Evolutionary conservation across 2,888 invertebrate genomes (phyloP).

Genomic region (Acrobasis consociella): DNA sequence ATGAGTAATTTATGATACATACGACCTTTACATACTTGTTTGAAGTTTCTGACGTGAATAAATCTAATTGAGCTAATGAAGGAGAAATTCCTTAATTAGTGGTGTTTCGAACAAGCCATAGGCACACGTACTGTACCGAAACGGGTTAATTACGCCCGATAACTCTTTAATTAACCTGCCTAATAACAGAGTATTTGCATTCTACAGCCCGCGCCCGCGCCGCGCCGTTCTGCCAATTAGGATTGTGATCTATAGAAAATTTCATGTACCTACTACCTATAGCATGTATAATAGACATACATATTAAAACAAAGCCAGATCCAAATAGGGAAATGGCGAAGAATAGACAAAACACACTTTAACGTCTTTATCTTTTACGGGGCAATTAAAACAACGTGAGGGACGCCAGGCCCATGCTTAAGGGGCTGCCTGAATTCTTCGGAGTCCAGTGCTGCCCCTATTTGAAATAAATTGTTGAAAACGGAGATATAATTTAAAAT

Average conservation of each 20-base stretch:
- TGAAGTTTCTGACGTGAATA: slow-evolving; percentile 60
- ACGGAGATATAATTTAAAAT: too few species aligned
- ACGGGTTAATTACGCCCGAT: slow-evolving; percentile 77
- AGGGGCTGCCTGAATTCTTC: too few species aligned
- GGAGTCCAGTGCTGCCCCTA: too few species aligned
- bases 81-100: slow-evolving; percentile 80
- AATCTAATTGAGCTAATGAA: slow-evolving; percentile 78
- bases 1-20: slow-evolving; percentile 4
- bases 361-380: too few species aligned
- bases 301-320: too few species aligned
- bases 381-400: too few species aligned
- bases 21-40: slow-evolving; percentile 5
- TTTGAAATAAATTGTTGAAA: too few species aligned
- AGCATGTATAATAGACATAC: not conserved
- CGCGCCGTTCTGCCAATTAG: slow-evolving; percentile 56
- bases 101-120: slow-evolving; percentile 70
- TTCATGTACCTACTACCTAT: slow-evolving; percentile 32
- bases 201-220: slow-evolving; percentile 49
- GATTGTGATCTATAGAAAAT: slow-evolving; percentile 49
- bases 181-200: slow-evolving; percentile 80
- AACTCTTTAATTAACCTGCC: slow-evolving; percentile 82
- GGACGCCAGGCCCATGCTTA: too few species aligned
- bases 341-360: too few species aligned
- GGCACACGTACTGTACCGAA: slow-evolving; percentile 74
- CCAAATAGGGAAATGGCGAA: too few species aligned